Conservation (phyloP, 1,140 invertebrate genomes). For the Lethocerus indicus region DNA sequence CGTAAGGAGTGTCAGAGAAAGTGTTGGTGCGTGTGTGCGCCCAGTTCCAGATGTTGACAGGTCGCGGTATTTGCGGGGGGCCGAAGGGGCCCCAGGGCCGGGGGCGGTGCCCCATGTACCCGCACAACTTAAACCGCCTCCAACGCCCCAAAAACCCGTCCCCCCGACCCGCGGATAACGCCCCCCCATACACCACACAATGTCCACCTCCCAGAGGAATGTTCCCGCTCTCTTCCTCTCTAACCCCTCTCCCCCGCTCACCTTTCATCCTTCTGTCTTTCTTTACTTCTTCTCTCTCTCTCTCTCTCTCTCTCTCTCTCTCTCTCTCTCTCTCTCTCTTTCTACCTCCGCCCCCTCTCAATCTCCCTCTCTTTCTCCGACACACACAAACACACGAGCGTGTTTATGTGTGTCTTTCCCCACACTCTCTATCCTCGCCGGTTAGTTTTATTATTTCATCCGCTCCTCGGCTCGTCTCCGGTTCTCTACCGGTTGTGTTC, state of each 20-base stretch:
- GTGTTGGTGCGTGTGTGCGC: too few species aligned
- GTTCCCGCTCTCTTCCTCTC: neutral
- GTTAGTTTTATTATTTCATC: too few species aligned
- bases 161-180: neutral
- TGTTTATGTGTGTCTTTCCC: neutral
- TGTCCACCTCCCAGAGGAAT: neutral
- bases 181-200: neutral
- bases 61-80: too few species aligned
- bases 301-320: neutral
- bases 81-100: too few species aligned
- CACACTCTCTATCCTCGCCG: too few species aligned
- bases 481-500: too few species aligned
- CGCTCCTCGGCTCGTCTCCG: too few species aligned
- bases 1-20: neutral
- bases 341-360: too few species aligned
- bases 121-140: too few species aligned
- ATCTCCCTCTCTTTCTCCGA: neutral
- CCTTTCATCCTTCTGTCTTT: neutral
- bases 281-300: neutral
- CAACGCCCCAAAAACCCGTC: too few species aligned
- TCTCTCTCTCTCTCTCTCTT: constrained; percentile 2
- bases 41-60: too few species aligned
- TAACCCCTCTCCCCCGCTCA: neutral
- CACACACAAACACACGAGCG: neutral
- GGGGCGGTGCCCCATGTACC: too few species aligned